Evolutionary conservation across 2,797 vertebrate species (phyloP).

Genomic region (Sarcophilus harrisii): DNA sequence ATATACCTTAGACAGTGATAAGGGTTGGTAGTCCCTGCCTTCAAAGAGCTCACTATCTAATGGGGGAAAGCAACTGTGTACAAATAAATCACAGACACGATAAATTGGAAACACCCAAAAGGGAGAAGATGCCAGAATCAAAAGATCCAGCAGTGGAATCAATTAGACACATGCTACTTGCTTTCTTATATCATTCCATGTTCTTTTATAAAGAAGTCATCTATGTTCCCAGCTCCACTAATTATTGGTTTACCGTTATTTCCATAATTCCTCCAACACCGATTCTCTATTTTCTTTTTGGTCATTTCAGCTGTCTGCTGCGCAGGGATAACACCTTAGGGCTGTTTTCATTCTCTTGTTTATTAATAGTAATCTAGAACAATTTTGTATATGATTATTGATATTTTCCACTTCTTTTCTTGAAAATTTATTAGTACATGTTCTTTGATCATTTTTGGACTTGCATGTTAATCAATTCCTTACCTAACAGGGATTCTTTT

Average conservation of each 20-base stretch:
- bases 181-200: not conserved
- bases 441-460: not conserved
- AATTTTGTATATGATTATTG: not conserved
- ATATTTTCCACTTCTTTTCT: not conserved
- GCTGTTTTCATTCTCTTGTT: not conserved
- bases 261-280: not conserved
- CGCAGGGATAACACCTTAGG: not conserved
- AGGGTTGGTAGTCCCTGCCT: not conserved
- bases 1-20: not conserved
- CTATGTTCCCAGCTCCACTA: not conserved
- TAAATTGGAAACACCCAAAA: not conserved
- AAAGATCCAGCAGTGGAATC: not conserved
- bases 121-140: not conserved
- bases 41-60: not conserved
- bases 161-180: not conserved
- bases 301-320: not conserved
- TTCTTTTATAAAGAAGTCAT: not conserved
- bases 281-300: not conserved
- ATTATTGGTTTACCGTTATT: not conserved
- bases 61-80: not conserved
- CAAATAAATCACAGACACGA: not conserved
- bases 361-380: not conserved
- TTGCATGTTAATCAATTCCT: not conserved
- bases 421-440: not conserved
- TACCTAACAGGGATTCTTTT: not conserved